Percentiles rank a stretch among this genome's conserved stretches.
These are phyloP conservation scores for Grallaria varia DNA, from an alignment of 2,113 vertebrate species.

Conservation along the genomic window DNA sequence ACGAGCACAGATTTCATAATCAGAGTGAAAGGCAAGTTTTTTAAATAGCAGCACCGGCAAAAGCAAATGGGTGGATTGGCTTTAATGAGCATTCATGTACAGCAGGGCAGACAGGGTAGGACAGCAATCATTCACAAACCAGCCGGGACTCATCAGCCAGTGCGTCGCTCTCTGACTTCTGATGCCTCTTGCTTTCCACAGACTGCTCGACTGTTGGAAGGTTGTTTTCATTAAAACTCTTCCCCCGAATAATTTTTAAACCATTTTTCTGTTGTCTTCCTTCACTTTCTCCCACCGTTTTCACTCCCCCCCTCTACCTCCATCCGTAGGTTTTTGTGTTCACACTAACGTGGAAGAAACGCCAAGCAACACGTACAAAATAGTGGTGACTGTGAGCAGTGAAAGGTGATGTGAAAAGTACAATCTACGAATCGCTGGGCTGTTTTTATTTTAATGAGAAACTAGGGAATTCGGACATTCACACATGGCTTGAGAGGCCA, in stretches of 20 bases:
- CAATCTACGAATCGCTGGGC: background rate
- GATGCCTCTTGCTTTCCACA: background rate
- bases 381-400: background rate
- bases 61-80: slow-evolving; percentile 7
- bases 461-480: background rate
- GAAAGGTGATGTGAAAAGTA: background rate
- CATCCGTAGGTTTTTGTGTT: background rate
- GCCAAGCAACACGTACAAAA: background rate
- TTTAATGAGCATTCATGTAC: slow-evolving; percentile 65
- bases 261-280: background rate
- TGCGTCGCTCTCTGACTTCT: background rate
- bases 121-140: slow-evolving; percentile 31
- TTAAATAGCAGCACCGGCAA: background rate
- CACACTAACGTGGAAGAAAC: background rate
- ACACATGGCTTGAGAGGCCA: background rate
- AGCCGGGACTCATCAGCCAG: background rate
- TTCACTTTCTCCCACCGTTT: background rate
- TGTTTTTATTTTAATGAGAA: background rate
- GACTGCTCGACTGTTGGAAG: background rate
- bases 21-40: background rate
- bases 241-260: background rate
- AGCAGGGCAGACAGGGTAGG: slow-evolving; percentile 20
- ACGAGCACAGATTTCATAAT: background rate
- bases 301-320: too few species aligned
- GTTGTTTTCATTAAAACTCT: slow-evolving; percentile 57